A percentile compares a stretch with the other conserved stretches of the same genome.
These are phyloP conservation scores for Amphiprion ocellaris DNA, from an alignment of 2,113 vertebrate species.

Conservation along the genomic window DNA sequence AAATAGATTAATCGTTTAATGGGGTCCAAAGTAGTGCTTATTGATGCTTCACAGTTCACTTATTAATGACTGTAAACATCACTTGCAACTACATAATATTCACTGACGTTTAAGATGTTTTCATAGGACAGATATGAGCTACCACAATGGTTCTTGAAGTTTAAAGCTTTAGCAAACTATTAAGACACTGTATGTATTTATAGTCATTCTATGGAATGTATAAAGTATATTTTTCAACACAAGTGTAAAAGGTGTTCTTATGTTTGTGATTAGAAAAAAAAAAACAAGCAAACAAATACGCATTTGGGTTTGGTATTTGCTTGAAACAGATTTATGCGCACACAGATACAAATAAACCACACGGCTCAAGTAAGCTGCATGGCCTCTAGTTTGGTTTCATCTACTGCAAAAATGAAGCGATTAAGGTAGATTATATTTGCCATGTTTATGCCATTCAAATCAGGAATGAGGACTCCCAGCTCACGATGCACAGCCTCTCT, in stretches of 20 bases:
- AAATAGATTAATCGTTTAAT: conserved; percentile 1
- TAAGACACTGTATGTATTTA: no score
- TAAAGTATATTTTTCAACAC: neutral
- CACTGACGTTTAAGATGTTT: neutral
- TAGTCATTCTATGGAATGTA: neutral
- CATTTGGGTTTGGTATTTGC: neutral
- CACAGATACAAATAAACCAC: neutral
- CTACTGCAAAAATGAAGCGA: conserved; percentile 71
- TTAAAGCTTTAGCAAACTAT: neutral
- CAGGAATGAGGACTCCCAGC: conserved; percentile 74
- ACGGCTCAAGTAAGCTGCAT: conserved; percentile 43
- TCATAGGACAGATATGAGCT: neutral
- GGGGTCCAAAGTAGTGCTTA: neutral
- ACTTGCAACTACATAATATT: neutral
- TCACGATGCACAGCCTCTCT: conserved; percentile 65
- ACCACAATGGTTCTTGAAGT: neutral
- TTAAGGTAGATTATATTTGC: conserved; percentile 83
- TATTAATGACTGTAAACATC: conserved; percentile 8
- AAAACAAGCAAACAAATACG: neutral
- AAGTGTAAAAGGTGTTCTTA: no score
- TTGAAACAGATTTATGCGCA: conserved; percentile 9
- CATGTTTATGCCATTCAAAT: conserved; percentile 78
- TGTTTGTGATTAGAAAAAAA: no score
- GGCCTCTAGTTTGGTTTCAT: conserved; percentile 73
- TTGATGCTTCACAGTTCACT: neutral